Base-by-base conservation (phyloP, 2,888 invertebrate genomes). In the Platycheirus albimanus region DNA sequence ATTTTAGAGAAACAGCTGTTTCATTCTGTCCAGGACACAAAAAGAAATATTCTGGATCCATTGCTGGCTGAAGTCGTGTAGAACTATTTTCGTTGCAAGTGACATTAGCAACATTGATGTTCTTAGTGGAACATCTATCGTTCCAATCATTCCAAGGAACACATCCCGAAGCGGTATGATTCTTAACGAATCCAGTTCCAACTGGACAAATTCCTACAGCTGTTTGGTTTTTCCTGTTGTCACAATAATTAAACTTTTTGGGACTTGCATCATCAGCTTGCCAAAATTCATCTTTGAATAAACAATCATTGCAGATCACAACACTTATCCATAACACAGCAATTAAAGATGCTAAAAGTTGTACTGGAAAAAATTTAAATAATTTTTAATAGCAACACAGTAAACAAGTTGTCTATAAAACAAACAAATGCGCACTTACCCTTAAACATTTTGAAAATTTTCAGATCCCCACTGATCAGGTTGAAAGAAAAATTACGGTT, bases 101-200 rank as follows among this genome's bases (percentile, higher is more conserved):
- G 0, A 75, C 24, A 0, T 36, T 43, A 0, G 47, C 6, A 28
- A 15, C 28, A 41, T 71, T 17, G 4, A 41, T 47, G 28, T 81
- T 81, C 15, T 4, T 47, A 13, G 71, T 51, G 8, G n/a, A n/a
- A n/a, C 66, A 81, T 5, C 7, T 10, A n/a, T 67, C 61, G 24
- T 38, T 76, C 81, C 81, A 81, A 2, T 54, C 61, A 0, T 6
- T 3, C 81, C 81, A 20, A 0, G 86, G 86, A 7, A 87, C 61
- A 71, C 87, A 87, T n/a, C 87, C 87, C 5, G 85, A 54, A 8
- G 84, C 77, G 0, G 86, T 87, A 5, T 19, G 33, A 64, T 87
- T 87, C 24, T 72, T 85, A 15, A 87, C 85, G 75, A 86, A 87
- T 58, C 87, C 86, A 1, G 79, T 85, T 13, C 76, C 52, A 0